Evolutionary conservation across 2,888 invertebrate genomes (phyloP).

Genomic region (Mimas tiliae): DNA sequence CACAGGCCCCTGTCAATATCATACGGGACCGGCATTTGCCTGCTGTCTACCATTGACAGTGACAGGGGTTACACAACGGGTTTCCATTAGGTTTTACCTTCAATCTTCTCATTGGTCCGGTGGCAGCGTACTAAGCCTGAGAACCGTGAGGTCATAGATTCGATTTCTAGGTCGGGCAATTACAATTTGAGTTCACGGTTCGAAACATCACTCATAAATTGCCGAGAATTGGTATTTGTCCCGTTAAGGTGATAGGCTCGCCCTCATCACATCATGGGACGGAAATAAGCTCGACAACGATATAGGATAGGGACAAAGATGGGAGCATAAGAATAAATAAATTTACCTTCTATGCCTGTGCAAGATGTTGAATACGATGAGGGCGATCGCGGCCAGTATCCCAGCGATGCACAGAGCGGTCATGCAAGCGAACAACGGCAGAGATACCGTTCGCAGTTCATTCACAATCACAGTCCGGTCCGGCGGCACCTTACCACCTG

Average conservation of each 20-base stretch:
- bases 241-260: too few relatives aligned
- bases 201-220: too few relatives aligned
- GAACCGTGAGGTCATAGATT: too few relatives aligned
- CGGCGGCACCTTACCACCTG: conserved; percentile 95
- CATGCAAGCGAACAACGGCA: conserved; percentile 97
- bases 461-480: conserved; percentile 96
- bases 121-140: too few relatives aligned
- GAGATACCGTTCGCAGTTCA: conserved; percentile 93
- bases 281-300: too few relatives aligned
- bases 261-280: too few relatives aligned
- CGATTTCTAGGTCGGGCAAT: too few relatives aligned
- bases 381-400: conserved; percentile 91
- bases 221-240: too few relatives aligned
- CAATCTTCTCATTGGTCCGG: too few relatives aligned
- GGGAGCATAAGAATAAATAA: too few relatives aligned
- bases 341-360: conserved; percentile 96
- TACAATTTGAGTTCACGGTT: too few relatives aligned
- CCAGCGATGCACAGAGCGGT: conserved; percentile 95
- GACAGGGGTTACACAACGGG: conserved; percentile 43
- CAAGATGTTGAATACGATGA: conserved; percentile 96
- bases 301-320: too few relatives aligned
- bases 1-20: conserved; percentile 49
- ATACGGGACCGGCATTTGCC: conserved; percentile 36
- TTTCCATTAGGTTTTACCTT: conserved; percentile 76
- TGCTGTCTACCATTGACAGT: conserved; percentile 40